phyloP scores from a whole-genome alignment of 2,797 vertebrate species.

The Helicolenus hilgendorfi region DNA sequence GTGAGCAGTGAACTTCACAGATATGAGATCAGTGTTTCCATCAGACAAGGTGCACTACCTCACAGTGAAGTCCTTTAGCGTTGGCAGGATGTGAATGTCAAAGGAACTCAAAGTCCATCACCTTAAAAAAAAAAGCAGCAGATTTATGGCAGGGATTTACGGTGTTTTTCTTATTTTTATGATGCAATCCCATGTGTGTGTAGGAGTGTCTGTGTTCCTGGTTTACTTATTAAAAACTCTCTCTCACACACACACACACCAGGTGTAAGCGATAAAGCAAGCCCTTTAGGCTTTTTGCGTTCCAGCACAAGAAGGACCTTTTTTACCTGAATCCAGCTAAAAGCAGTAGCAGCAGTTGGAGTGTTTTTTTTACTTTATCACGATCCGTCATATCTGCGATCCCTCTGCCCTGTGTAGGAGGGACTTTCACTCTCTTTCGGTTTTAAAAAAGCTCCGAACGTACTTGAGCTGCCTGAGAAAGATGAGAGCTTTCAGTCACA shows the following conservation, averaged over 20 bases:
- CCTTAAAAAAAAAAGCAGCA: background rate
- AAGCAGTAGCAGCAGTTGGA: constrained; percentile 39
- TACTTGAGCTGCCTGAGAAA: constrained; percentile 61
- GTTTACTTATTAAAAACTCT: constrained; percentile 33
- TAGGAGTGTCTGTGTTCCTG: background rate
- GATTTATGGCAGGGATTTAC: background rate
- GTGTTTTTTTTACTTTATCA: constrained; percentile 58
- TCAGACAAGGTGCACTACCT: background rate
- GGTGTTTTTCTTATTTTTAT: background rate
- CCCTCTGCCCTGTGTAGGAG: constrained; percentile 72
- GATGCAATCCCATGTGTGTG: constrained; percentile 20
- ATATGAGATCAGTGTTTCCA: background rate
- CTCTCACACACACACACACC: background rate
- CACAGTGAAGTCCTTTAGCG: background rate
- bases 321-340: constrained; percentile 41
- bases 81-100: background rate
- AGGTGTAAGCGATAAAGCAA: constrained; percentile 22
- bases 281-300: constrained; percentile 33
- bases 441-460: constrained; percentile 59
- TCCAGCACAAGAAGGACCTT: constrained; percentile 10
- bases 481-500: constrained; percentile 57
- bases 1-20: constrained; percentile 17
- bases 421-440: constrained; percentile 58
- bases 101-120: background rate
- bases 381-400: constrained; percentile 40